Conservation (phyloP, 1,140 invertebrate genomes). For the Fopius arisanus region DNA sequence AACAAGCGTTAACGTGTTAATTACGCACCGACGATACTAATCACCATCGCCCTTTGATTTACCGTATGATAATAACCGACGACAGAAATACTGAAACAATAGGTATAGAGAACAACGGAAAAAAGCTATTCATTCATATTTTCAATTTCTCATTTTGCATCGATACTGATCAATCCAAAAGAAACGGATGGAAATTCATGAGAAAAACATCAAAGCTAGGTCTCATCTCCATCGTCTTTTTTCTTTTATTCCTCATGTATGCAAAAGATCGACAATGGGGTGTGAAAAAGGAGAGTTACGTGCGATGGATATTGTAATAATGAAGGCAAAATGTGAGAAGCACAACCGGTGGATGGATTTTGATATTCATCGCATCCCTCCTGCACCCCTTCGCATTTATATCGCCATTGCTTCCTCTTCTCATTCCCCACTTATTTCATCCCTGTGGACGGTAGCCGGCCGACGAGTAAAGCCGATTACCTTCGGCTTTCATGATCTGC, state of each 20-base stretch:
- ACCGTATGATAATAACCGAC: neutral
- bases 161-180: too few relatives aligned
- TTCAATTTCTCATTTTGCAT: neutral
- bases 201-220: neutral
- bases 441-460: constrained; percentile 4
- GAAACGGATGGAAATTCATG: neutral
- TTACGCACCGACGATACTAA: constrained; percentile 1
- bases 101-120: neutral
- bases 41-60: constrained; percentile 1
- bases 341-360: neutral
- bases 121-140: neutral
- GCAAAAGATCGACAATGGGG: neutral
- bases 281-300: neutral
- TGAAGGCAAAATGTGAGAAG: neutral
- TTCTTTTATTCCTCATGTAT: neutral
- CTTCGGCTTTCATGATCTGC: constrained; percentile 12
- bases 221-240: too few relatives aligned
- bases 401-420: neutral
- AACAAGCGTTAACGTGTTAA: constrained; percentile 13
- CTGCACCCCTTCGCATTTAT: neutral
- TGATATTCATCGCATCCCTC: neutral
- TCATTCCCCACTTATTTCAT: neutral
- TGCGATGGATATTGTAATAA: neutral
- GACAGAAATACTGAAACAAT: neutral
- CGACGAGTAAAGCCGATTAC: constrained; percentile 10